phyloP scores from a whole-genome alignment of 2,113 vertebrate genomes.

The Lutjanus erythropterus region DNA sequence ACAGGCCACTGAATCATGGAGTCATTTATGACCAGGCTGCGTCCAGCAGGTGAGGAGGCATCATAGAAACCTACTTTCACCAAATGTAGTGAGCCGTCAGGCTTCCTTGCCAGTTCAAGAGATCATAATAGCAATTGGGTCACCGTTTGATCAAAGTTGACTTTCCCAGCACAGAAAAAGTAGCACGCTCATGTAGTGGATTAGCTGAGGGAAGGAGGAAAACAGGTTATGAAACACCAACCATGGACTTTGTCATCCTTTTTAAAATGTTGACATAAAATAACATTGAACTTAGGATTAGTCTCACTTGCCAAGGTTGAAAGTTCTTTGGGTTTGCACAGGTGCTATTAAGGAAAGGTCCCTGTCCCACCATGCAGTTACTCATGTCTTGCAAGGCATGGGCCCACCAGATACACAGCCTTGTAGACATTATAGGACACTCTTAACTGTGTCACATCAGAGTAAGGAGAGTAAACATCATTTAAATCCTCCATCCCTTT shows the following conservation, averaged over 20 bases:
- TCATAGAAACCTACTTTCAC: conserved; percentile 82
- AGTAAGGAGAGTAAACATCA: conserved; percentile 73
- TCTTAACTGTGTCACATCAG: conserved; percentile 80
- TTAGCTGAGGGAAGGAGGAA: conserved; percentile 63
- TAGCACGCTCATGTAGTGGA: conserved; percentile 77
- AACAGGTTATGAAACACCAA: neutral
- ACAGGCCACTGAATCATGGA: conserved; percentile 78
- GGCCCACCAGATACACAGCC: conserved; percentile 82
- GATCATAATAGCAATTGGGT: conserved; percentile 84
- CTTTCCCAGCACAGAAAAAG: conserved; percentile 76
- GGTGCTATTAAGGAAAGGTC: conserved; percentile 72
- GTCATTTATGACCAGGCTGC: conserved; percentile 75
- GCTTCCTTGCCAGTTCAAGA: conserved; percentile 83
- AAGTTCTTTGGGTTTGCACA: conserved; percentile 71
- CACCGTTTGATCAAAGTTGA: conserved; percentile 83
- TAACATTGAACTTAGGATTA: neutral
- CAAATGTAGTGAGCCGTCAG: conserved; percentile 72
- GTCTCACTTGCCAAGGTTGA: conserved; percentile 81
- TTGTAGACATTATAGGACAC: conserved; percentile 86
- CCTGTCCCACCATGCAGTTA: conserved; percentile 65
- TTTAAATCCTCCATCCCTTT: conserved; percentile 72
- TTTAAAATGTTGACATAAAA: neutral
- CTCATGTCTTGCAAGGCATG: conserved; percentile 83
- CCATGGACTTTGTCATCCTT: neutral
- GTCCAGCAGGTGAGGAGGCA: conserved; percentile 65